Conservation (phyloP, 2,888 invertebrate genomes). For the Brachyptera risi region DNA sequence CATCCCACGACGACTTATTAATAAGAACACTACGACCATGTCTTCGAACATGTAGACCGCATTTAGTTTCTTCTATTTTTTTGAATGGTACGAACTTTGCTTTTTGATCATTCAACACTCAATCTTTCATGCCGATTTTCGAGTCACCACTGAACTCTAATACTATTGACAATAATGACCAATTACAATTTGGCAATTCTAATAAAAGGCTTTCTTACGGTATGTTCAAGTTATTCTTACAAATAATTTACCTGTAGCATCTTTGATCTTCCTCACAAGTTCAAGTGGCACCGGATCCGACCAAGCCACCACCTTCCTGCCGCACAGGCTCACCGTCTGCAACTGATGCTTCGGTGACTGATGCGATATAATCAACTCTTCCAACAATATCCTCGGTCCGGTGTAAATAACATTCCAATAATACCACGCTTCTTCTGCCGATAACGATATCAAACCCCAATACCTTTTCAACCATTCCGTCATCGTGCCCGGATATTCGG, state of each 20-base stretch:
- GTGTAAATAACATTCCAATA: constrained; percentile 46
- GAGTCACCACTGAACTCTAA: too few species aligned
- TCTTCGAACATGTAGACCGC: too few species aligned
- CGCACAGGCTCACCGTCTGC: constrained; percentile 63
- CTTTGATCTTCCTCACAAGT: constrained; percentile 54
- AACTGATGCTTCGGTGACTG: constrained; percentile 44
- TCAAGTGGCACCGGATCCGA: constrained; percentile 59
- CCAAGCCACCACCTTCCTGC: constrained; percentile 69
- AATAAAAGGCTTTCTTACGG: too few species aligned
- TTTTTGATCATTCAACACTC: too few species aligned
- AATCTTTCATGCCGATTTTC: too few species aligned
- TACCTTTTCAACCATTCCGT: constrained; percentile 8
- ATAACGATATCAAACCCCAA: constrained; percentile 36
- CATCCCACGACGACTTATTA: too few species aligned
- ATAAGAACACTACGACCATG: too few species aligned
- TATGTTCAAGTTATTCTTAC: too few species aligned
- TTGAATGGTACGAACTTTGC: too few species aligned
- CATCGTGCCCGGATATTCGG: constrained; percentile 11
- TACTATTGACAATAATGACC: too few species aligned
- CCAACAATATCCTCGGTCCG: constrained; percentile 51
- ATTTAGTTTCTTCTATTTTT: too few species aligned
- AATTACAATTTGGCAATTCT: too few species aligned
- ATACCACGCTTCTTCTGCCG: constrained; percentile 45
- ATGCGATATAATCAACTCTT: constrained; percentile 43
- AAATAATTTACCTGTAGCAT: constrained; percentile 45